Evolutionary conservation across 2,888 invertebrate species (phyloP).

Genomic region (Phyllotreta cruciferae): DNA sequence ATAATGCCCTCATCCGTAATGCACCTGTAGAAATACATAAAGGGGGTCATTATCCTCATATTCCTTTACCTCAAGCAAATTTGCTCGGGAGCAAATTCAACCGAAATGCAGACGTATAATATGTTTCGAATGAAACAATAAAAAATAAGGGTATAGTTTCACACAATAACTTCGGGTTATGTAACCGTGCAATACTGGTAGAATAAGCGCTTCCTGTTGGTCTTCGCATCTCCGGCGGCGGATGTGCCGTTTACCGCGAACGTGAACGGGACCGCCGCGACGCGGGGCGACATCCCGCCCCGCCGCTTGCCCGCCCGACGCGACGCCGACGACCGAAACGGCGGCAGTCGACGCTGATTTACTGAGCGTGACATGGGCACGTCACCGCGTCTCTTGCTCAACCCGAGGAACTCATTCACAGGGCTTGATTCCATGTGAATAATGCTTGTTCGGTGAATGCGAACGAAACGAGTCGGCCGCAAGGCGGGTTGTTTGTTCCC

Average conservation of each 20-base stretch:
- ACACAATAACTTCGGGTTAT: too few species aligned
- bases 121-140: not conserved
- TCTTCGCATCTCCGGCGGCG: not conserved
- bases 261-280: slow-evolving; percentile 12
- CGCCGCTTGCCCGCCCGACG: slow-evolving; percentile 3
- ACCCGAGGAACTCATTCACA: slow-evolving; percentile 41
- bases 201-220: too few species aligned
- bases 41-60: slow-evolving; percentile 5
- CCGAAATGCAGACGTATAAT: not conserved
- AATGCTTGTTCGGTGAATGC: slow-evolving; percentile 16
- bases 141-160: too few species aligned
- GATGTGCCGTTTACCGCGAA: slow-evolving; percentile 26
- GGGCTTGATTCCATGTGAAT: slow-evolving; percentile 18
- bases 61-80: not conserved
- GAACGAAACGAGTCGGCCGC: slow-evolving; percentile 16
- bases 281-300: not conserved
- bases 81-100: slow-evolving; percentile 1
- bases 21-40: slow-evolving; percentile 15
- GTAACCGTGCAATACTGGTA: too few species aligned
- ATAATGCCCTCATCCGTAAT: slow-evolving; percentile 19
- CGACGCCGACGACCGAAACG: slow-evolving; percentile 23
- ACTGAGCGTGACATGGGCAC: slow-evolving; percentile 46
- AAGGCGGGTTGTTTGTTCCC: slow-evolving; percentile 8
- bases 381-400: slow-evolving; percentile 42
- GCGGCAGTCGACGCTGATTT: slow-evolving; percentile 43